These are phyloP conservation scores for Petrocephalus schoutedeni DNA, from an alignment of 2,797 vertebrate genomes.

Conservation along the genomic window DNA sequence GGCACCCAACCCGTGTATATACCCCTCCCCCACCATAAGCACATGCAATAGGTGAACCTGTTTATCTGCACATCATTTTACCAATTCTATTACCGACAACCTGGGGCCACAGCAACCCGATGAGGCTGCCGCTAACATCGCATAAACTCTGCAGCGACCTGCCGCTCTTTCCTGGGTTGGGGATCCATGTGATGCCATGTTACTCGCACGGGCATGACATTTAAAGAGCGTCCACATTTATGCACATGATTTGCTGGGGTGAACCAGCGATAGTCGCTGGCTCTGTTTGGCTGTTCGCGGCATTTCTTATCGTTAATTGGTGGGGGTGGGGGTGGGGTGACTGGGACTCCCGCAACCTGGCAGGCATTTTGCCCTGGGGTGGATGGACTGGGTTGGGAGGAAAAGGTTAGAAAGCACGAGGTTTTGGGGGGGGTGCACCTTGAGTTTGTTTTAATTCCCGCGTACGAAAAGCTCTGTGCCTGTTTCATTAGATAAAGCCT, in stretches of 20 bases:
- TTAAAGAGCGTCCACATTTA: constrained; percentile 19
- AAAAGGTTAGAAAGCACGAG: neutral
- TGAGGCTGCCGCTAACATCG: neutral
- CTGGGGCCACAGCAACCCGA: too few species aligned
- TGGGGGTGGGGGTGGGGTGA: neutral
- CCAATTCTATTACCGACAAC: neutral
- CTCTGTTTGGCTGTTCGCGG: neutral
- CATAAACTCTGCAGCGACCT: neutral
- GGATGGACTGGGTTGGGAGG: neutral
- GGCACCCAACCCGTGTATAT: neutral
- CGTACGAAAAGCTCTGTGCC: neutral
- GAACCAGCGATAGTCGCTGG: constrained; percentile 12
- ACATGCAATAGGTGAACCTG: neutral
- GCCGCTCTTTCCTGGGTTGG: neutral
- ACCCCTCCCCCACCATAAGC: neutral
- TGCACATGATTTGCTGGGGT: constrained; percentile 2
- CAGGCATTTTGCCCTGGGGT: constrained; percentile 3
- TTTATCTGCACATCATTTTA: neutral
- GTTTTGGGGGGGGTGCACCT: neutral
- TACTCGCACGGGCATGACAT: neutral
- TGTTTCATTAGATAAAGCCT: constrained; percentile 16
- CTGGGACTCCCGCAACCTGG: constrained; percentile 15
- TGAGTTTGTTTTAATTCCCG: constrained; percentile 5
- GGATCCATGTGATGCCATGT: neutral
- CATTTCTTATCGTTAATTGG: neutral